phyloP scores from a whole-genome alignment of 92 coral and sea anemone species.

The Nematostella vectensis region DNA sequence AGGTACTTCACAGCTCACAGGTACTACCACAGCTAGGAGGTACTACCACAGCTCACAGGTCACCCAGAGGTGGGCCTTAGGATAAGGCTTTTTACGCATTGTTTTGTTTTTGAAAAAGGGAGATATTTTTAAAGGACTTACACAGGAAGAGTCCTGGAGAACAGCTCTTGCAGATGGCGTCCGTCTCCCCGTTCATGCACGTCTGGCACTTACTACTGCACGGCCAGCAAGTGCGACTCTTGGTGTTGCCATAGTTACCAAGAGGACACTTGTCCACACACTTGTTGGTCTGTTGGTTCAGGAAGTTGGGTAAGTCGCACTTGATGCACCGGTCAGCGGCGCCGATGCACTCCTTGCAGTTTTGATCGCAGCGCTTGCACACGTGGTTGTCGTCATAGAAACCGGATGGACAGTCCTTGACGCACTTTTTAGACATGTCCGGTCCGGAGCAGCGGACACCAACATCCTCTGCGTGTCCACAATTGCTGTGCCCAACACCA shows the following conservation, averaged over 20 bases:
- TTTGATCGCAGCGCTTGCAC: constrained; percentile 39
- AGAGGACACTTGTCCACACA: constrained; percentile 59
- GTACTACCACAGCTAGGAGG: no score
- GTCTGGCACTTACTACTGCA: constrained; percentile 54
- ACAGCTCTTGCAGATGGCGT: constrained; percentile 58
- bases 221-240: constrained; percentile 22
- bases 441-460: constrained; percentile 75
- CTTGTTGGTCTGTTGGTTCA: constrained; percentile 1
- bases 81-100: no score
- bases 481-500: constrained; percentile 54
- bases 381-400: constrained; percentile 22
- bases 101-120: no score
- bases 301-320: constrained; percentile 34
- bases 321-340: constrained; percentile 28
- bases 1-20: no score
- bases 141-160: constrained; percentile 37
- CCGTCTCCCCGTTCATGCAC: constrained; percentile 48
- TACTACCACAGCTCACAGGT: no score
- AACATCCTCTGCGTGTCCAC: constrained; percentile 83
- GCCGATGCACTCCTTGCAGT: constrained; percentile 27
- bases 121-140: no score
- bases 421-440: constrained; percentile 57
- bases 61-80: no score
- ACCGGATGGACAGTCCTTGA: constrained; percentile 37
- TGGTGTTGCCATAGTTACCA: constrained; percentile 57